Conservation (phyloP, 2,797 vertebrate genomes). For the Hyperoplus lanceolatus region DNA sequence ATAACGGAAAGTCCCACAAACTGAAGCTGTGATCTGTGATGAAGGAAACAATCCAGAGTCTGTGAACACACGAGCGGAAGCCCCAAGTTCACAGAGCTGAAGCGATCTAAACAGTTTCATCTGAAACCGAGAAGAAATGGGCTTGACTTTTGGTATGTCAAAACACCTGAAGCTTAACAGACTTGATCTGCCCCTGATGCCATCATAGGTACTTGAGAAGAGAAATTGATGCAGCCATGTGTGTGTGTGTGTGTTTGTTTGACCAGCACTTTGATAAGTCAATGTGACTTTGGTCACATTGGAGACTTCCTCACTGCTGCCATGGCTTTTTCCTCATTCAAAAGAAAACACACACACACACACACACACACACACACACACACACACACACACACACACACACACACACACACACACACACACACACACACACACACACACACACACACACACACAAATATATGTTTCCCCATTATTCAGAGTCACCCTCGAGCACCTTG, state of each 20-base stretch:
- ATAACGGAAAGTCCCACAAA: conserved; percentile 1
- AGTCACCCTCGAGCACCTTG: conserved; percentile 41
- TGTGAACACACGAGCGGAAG: neutral
- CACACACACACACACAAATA: conserved; percentile 29
- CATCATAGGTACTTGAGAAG: conserved; percentile 14
- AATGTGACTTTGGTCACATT: too few species aligned
- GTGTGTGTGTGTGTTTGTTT: conserved; percentile 36
- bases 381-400: conserved; percentile 16
- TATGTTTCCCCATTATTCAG: conserved; percentile 15
- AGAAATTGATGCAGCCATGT: conserved; percentile 34
- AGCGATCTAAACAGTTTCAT: conserved; percentile 23
- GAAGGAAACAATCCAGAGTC: neutral
- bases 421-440: conserved; percentile 5
- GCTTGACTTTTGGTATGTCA: conserved; percentile 30
- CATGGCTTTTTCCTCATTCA: conserved; percentile 49
- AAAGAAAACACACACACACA: conserved; percentile 3
- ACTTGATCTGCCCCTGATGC: conserved; percentile 46
- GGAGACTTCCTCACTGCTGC: conserved; percentile 49
- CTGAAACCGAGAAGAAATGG: conserved; percentile 15
- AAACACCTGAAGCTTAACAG: conserved; percentile 58
- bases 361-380: conserved; percentile 16
- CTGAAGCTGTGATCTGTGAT: neutral
- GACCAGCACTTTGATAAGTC: conserved; percentile 58
- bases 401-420: conserved; percentile 30
- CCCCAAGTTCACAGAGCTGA: neutral